Conservation (phyloP, 1,140 invertebrate genomes). For the Oncopodura yosiiana region DNA sequence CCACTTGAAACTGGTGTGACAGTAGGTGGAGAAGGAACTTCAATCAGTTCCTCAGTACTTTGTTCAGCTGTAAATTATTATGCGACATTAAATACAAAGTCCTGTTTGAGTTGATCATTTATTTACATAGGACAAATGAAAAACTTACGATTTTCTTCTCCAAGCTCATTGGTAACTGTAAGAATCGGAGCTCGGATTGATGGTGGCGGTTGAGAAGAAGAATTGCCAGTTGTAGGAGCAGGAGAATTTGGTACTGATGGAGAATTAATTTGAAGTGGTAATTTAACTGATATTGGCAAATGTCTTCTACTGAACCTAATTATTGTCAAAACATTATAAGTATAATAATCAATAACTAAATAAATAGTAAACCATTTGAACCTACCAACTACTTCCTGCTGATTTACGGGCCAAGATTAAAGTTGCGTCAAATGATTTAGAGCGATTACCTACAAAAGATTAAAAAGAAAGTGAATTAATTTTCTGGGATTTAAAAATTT, state of each 20-base stretch:
- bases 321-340: too few relatives aligned
- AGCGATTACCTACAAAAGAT: constrained; percentile 29
- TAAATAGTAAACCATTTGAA: too few relatives aligned
- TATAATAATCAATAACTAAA: too few relatives aligned
- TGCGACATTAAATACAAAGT: neutral
- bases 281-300: constrained; percentile 29
- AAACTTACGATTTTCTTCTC: constrained; percentile 6
- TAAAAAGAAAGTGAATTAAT: too few relatives aligned
- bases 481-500: neutral
- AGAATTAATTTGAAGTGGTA: constrained; percentile 24
- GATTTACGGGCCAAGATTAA: constrained; percentile 15
- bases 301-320: constrained; percentile 28
- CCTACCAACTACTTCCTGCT: constrained; percentile 25
- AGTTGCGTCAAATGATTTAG: constrained; percentile 33
- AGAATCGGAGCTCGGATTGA: constrained; percentile 26
- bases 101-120: neutral
- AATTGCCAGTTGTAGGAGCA: constrained; percentile 4
- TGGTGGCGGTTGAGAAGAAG: neutral
- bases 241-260: constrained; percentile 21
- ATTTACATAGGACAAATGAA: neutral
- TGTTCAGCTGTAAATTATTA: constrained; percentile 19
- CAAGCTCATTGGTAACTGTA: constrained; percentile 33
- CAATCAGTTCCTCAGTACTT: constrained; percentile 13
- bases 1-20: constrained; percentile 26
- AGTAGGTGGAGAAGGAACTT: constrained; percentile 32